Evolutionary conservation across 2,888 invertebrate species (phyloP), one percentile per base, ranked within the genome.

Genomic region (Drosophila merina): DNA sequence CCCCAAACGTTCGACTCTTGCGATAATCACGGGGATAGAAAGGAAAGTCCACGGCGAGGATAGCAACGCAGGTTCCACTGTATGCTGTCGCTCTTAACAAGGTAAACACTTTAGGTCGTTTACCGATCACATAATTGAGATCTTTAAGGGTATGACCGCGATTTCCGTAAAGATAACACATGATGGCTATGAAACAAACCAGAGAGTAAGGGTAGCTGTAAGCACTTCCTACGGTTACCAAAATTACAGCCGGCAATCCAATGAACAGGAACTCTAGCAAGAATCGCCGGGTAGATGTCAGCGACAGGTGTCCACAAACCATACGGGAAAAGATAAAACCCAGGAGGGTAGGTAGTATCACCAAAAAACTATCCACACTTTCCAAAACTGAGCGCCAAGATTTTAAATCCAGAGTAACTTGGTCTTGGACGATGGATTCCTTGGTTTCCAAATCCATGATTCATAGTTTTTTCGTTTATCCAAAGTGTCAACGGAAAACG

Each of bases 21-120:
- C 96, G 96, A 90, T 97, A 96, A 78, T 94, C 92, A 49, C 96
- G 92, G 0, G 99, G 98, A 90, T 98, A 99, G 54, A 95, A 93
- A 49, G 92, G 92, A 89, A 99, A 99, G 92, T 99, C 99, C 0
- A 99, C 98, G 0, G 97, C 99, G 63, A 99, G 92, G 77, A 99
- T 99, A 74, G 96, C 96, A 57, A 97, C 93, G 0, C 94, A 94
- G 4, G 97, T 96, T 49, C 96, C 93, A 8, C 97, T 90, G 88
- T 95, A 95, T 0, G 95, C 94, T 3, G 95, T 92, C 0, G 95
- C 94, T 76, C 97, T 93, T 55, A 94, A 92, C 82, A 95, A 93
- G 6, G 96, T 95, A 67, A 97, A 92, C 51, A 94, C 93, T 7
- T 90, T 55, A 2, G 91, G 90, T 36, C 89, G 86, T 26, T 77